These are phyloP conservation scores for Tachuris rubrigastra DNA, from an alignment of 2,113 vertebrate genomes.

Conservation along the genomic window DNA sequence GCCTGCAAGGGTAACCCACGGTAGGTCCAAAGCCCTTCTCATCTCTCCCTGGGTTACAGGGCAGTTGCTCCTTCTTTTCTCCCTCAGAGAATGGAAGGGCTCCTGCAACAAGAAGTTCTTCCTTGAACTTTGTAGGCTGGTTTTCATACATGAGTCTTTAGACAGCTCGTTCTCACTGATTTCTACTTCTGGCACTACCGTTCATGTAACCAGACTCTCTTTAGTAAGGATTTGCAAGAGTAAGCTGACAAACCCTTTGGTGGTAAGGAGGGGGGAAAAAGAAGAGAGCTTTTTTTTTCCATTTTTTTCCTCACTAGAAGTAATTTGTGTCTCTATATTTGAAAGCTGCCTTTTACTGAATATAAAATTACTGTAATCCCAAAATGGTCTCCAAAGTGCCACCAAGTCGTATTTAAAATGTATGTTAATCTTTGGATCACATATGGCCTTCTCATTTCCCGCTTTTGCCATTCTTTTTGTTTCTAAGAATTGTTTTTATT, in stretches of 20 bases:
- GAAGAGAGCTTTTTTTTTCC: neutral
- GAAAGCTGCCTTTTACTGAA: conserved; percentile 27
- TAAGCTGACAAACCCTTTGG: neutral
- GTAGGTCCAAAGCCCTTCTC: neutral
- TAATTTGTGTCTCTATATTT: conserved; percentile 1
- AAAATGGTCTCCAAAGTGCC: conserved; percentile 27
- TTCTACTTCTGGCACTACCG: neutral
- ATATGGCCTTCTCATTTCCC: neutral
- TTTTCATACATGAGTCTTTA: neutral
- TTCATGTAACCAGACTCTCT: neutral
- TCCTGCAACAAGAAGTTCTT: neutral
- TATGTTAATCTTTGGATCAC: conserved; percentile 26
- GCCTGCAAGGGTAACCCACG: neutral
- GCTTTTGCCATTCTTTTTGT: neutral
- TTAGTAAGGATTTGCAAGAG: neutral
- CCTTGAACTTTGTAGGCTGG: neutral
- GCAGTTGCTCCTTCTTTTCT: neutral
- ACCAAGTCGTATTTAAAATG: conserved; percentile 15
- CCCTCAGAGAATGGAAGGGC: neutral
- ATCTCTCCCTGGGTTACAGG: neutral
- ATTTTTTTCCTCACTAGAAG: neutral
- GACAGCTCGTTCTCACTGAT: neutral
- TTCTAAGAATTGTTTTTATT: conserved; percentile 26
- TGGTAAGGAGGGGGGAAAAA: no score
- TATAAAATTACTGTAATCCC: conserved; percentile 13